These are phyloP conservation scores for Dasyornis broadbenti DNA, from an alignment of 2,113 vertebrate genomes.

Conservation along the genomic window DNA sequence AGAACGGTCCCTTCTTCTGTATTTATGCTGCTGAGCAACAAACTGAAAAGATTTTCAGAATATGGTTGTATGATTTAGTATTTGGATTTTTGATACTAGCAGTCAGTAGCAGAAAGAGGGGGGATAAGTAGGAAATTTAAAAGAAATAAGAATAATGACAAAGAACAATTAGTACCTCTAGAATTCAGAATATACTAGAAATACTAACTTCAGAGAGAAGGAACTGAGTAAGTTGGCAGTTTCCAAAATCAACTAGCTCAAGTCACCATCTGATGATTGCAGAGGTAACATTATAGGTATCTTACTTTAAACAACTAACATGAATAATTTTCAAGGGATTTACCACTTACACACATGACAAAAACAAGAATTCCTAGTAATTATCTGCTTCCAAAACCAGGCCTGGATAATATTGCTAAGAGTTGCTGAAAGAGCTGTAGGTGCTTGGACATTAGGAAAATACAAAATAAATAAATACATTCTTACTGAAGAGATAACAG, in stretches of 20 bases:
- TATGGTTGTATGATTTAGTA: background rate
- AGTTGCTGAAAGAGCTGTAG: background rate
- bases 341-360: background rate
- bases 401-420: background rate
- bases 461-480: background rate
- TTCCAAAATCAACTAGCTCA: background rate
- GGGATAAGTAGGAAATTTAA: background rate
- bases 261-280: background rate
- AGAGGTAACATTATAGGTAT: background rate
- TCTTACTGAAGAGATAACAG: slow-evolving; percentile 77
- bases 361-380: background rate
- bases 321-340: background rate
- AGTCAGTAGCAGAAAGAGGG: background rate
- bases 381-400: background rate
- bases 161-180: background rate
- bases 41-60: slow-evolving; percentile 11
- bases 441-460: background rate
- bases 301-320: background rate
- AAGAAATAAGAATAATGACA: background rate
- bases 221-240: background rate
- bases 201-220: background rate
- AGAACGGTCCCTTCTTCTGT: slow-evolving; percentile 81
- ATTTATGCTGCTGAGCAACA: slow-evolving; percentile 70
- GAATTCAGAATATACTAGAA: background rate
- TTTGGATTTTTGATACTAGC: background rate